These are phyloP conservation scores for Isoperla grammatica DNA, from an alignment of 2,888 invertebrate species.

Conservation along the genomic window DNA sequence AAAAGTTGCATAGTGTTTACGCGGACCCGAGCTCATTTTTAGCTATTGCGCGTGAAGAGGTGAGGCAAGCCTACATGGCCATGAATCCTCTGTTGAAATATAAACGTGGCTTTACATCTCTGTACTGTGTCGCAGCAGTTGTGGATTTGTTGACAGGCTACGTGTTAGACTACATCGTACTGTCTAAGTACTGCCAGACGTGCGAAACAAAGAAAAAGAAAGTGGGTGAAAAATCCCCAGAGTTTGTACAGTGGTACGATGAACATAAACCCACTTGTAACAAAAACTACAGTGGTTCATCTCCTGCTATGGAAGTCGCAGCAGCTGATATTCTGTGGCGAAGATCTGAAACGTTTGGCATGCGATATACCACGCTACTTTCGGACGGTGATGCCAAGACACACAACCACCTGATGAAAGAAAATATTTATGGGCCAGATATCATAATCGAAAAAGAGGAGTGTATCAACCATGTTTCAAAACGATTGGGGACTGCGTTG, in stretches of 20 bases:
- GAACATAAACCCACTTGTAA: slow-evolving; percentile 25
- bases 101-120: slow-evolving; percentile 30
- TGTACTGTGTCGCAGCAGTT: slow-evolving; percentile 30
- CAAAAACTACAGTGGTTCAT: slow-evolving; percentile 29
- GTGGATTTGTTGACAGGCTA: slow-evolving; percentile 27
- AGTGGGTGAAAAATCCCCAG: slow-evolving; percentile 27
- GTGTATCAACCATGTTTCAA: slow-evolving; percentile 27
- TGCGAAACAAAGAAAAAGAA: slow-evolving; percentile 25
- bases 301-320: slow-evolving; percentile 29
- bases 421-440: slow-evolving; percentile 17
- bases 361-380: slow-evolving; percentile 19
- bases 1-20: background rate
- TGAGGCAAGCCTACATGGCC: background rate
- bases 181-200: slow-evolving; percentile 30
- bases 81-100: background rate
- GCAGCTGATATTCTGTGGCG: slow-evolving; percentile 24
- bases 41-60: background rate
- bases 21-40: background rate
- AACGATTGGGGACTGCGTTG: slow-evolving; percentile 20
- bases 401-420: too few species aligned
- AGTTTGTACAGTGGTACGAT: slow-evolving; percentile 29
- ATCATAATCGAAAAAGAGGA: slow-evolving; percentile 19
- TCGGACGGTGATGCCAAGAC: background rate
- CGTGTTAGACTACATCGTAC: slow-evolving; percentile 27
- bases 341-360: slow-evolving; percentile 13